Evolutionary conservation across 2,113 vertebrate species (phyloP).

Genomic region (Tupaia chinensis): DNA sequence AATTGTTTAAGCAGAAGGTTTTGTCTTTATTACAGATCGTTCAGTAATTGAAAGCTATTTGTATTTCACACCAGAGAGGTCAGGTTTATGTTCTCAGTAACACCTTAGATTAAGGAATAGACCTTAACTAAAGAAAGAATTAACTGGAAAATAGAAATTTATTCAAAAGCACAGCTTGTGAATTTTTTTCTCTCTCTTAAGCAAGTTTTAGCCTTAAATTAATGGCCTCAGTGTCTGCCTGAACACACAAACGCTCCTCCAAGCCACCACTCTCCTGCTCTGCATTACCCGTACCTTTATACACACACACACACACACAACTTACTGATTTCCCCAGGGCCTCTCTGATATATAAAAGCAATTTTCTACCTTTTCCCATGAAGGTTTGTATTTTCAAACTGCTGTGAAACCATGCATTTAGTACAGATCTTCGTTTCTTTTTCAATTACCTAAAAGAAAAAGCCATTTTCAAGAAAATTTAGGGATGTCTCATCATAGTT

Average conservation of each 20-base stretch:
- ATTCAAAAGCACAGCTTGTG: constrained; percentile 23
- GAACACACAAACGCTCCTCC: not conserved
- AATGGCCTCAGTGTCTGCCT: not conserved
- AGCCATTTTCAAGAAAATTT: not conserved
- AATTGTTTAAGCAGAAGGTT: constrained; percentile 30
- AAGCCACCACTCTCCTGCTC: not conserved
- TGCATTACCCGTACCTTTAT: not conserved
- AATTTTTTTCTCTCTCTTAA: not conserved
- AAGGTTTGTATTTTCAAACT: constrained; percentile 55
- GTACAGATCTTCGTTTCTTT: constrained; percentile 45
- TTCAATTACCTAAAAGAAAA: constrained; percentile 64
- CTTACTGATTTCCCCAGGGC: not conserved
- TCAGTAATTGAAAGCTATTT: constrained; percentile 31
- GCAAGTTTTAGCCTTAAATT: not conserved
- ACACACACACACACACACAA: not conserved
- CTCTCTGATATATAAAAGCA: constrained; percentile 45
- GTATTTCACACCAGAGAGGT: constrained; percentile 6
- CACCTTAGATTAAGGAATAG: constrained; percentile 29
- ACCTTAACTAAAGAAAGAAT: constrained; percentile 42
- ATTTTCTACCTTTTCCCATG: constrained; percentile 44
- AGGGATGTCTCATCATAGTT: constrained; percentile 6
- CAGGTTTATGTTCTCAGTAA: constrained; percentile 9
- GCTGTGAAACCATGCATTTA: constrained; percentile 47
- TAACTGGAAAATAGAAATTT: constrained; percentile 53
- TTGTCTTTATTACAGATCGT: not conserved